Percentiles rank a stretch among this genome's conserved stretches.
Conservation (phyloP, 2,888 invertebrate species). For the Cephus runcator region DNA sequence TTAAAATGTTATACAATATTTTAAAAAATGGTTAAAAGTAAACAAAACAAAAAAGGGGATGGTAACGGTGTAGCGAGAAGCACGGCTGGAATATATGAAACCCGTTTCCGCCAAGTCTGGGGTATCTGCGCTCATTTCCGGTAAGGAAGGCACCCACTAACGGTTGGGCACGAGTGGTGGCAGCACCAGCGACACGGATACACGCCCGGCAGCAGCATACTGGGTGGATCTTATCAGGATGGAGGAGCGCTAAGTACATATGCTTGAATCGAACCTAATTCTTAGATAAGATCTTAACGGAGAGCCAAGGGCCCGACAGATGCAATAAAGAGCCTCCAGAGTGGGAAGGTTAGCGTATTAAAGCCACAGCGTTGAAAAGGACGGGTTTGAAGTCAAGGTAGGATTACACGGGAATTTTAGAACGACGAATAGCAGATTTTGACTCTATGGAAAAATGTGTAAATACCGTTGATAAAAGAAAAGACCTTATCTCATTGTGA, state of each 20-base stretch:
- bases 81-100: neutral
- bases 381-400: neutral
- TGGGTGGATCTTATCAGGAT: constrained; percentile 43
- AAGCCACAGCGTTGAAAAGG: constrained; percentile 13
- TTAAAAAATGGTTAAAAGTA: neutral
- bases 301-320: constrained; percentile 30
- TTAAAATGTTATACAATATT: neutral
- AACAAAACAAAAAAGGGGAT: neutral
- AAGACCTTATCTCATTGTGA: neutral
- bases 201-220: constrained; percentile 12
- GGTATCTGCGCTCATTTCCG: constrained; percentile 30
- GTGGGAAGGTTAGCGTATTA: constrained; percentile 18
- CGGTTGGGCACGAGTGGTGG: neutral
- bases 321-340: constrained; percentile 31
- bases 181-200: neutral
- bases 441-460: neutral
- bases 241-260: constrained; percentile 47
- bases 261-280: constrained; percentile 56
- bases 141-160: constrained; percentile 6
- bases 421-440: neutral
- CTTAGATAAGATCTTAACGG: constrained; percentile 50
- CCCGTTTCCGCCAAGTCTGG: constrained; percentile 19
- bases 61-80: neutral
- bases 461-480: neutral
- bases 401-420: neutral